Conservation (phyloP, 2,888 invertebrate genomes). For the Drosophila gaucha region DNA sequence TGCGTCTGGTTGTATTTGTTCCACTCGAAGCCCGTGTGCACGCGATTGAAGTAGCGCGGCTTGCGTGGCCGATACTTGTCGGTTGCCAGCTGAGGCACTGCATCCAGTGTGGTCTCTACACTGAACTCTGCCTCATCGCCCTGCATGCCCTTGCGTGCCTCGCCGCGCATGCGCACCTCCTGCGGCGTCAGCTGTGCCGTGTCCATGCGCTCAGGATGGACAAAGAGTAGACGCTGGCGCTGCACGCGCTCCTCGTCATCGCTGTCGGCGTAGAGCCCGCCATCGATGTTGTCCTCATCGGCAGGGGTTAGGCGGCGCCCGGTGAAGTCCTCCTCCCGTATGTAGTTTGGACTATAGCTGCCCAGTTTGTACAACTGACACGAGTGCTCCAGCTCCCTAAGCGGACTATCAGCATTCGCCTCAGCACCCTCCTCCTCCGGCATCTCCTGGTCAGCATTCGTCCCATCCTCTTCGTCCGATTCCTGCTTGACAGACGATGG, state of each 20-base stretch:
- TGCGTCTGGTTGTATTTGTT: conserved; percentile 99
- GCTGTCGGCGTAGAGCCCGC: conserved; percentile 56
- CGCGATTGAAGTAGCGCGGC: conserved; percentile 98
- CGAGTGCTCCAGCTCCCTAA: conserved; percentile 48
- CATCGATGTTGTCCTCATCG: conserved; percentile 61
- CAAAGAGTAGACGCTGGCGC: conserved; percentile 47
- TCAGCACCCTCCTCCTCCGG: conserved; percentile 63
- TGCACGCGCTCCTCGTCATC: conserved; percentile 62
- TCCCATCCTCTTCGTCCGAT: not conserved
- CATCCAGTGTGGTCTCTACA: conserved; percentile 93
- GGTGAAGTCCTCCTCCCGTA: conserved; percentile 82
- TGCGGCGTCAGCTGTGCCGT: conserved; percentile 57
- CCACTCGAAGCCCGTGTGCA: conserved; percentile 99
- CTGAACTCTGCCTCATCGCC: conserved; percentile 96
- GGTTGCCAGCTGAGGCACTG: conserved; percentile 93
- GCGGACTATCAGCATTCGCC: conserved; percentile 47
- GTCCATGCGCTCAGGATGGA: conserved; percentile 79
- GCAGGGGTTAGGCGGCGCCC: conserved; percentile 43
- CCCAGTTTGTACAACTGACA: conserved; percentile 90
- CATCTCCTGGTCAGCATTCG: not conserved
- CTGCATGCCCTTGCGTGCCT: conserved; percentile 93
- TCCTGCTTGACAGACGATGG: conserved; percentile 15
- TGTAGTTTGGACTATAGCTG: conserved; percentile 92
- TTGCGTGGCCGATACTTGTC: conserved; percentile 99
- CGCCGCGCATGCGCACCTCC: conserved; percentile 89